Evolutionary conservation across 2,113 vertebrate species (phyloP).

Genomic region (Triplophysa dalaica): DNA sequence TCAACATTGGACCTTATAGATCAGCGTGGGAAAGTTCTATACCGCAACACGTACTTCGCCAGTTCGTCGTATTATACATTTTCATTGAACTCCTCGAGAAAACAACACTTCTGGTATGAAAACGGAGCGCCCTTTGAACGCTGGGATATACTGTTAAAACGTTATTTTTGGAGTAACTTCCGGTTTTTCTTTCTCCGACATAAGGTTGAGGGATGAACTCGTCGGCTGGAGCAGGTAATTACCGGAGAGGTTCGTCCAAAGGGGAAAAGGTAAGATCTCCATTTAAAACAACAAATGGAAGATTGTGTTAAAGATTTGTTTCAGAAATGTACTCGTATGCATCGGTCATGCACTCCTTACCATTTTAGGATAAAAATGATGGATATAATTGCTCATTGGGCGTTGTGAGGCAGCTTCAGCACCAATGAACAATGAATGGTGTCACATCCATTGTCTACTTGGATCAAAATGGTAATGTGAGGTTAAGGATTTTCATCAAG

Average conservation of each 20-base stretch:
- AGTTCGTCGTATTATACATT: neutral
- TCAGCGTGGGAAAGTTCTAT: neutral
- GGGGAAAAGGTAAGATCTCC: constrained; percentile 65
- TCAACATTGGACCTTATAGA: neutral
- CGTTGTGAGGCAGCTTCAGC: neutral
- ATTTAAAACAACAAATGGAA: neutral
- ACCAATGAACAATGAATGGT: neutral
- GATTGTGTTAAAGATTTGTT: neutral
- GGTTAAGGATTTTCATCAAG: neutral
- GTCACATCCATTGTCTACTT: neutral
- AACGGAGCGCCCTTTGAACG: neutral
- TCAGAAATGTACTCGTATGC: neutral
- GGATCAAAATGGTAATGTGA: neutral
- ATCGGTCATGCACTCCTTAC: neutral
- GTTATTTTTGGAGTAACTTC: neutral
- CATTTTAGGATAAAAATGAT: neutral
- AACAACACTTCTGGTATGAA: constrained; percentile 26
- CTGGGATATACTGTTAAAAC: neutral
- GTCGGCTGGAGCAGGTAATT: constrained; percentile 73
- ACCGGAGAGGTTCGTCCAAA: constrained; percentile 65
- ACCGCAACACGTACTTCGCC: neutral
- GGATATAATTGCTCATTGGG: neutral
- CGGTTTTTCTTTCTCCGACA: constrained; percentile 45
- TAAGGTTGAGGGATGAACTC: constrained; percentile 71
- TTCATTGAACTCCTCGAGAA: neutral